Evolutionary conservation across 2,888 invertebrate species (phyloP).

Genomic region (Hirtodrosophila alboralis): DNA sequence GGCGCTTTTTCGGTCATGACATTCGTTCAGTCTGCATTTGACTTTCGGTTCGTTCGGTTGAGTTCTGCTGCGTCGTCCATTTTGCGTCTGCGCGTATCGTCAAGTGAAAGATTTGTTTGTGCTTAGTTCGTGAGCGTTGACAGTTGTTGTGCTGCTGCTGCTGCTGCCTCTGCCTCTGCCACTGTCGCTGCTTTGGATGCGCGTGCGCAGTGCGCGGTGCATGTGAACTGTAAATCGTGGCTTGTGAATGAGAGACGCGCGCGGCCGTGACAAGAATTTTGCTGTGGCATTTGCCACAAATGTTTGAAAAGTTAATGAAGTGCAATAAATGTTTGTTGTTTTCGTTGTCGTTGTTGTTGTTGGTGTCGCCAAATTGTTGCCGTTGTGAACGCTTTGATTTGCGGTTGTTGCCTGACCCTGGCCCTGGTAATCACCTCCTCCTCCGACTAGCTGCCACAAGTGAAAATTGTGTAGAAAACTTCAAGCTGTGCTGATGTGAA

Average conservation of each 20-base stretch:
- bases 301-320: constrained; percentile 74
- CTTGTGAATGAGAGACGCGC: constrained; percentile 30
- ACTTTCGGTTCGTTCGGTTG: constrained; percentile 71
- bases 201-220: constrained; percentile 52
- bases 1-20: constrained; percentile 76
- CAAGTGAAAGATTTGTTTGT: constrained; percentile 44
- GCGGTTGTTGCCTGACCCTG: constrained; percentile 42
- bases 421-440: constrained; percentile 34
- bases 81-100: constrained; percentile 31
- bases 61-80: constrained; percentile 37
- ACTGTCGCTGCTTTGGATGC: constrained; percentile 18
- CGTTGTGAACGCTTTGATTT: constrained; percentile 59
- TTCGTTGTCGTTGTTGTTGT: constrained; percentile 28
- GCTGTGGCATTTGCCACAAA: constrained; percentile 63
- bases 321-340: constrained; percentile 67
- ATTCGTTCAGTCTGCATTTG: constrained; percentile 81
- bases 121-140: constrained; percentile 30
- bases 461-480: constrained; percentile 63
- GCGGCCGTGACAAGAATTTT: constrained; percentile 50
- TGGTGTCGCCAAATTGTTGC: constrained; percentile 47
- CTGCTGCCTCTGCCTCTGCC: constrained; percentile 8
- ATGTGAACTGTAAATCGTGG: constrained; percentile 54
- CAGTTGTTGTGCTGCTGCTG: constrained; percentile 24
- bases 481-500: constrained; percentile 35
- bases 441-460: constrained; percentile 54